These are phyloP conservation scores for Euclidia mi DNA, from an alignment of 2,888 invertebrate species.

Conservation along the genomic window DNA sequence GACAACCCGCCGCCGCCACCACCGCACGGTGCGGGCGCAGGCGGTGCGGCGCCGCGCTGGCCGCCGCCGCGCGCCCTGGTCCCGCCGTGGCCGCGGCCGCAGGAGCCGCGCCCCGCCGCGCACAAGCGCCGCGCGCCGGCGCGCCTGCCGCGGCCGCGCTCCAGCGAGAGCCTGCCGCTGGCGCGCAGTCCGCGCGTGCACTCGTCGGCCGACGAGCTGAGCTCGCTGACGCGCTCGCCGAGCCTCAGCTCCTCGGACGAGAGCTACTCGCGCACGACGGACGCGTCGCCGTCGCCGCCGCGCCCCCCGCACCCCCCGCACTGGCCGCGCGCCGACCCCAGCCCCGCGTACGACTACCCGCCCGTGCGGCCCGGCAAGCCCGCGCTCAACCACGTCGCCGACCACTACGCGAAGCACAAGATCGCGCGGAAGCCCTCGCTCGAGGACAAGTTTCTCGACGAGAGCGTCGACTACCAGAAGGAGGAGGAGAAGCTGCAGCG, in stretches of 20 bases:
- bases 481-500: conserved; percentile 86
- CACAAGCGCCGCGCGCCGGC: conserved; percentile 81
- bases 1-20: conserved; percentile 90
- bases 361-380: conserved; percentile 88
- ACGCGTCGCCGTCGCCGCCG: conserved; percentile 91
- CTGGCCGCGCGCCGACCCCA: conserved; percentile 86
- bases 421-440: conserved; percentile 78
- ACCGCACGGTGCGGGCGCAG: conserved; percentile 80
- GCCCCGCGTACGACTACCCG: conserved; percentile 89
- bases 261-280: conserved; percentile 95
- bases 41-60: conserved; percentile 74
- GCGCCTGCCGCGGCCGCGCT: conserved; percentile 91
- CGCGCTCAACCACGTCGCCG: conserved; percentile 75
- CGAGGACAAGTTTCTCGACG: conserved; percentile 82
- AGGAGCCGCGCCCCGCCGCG: conserved; percentile 80
- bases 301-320: conserved; percentile 88
- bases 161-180: conserved; percentile 91
- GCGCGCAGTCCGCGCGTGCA: conserved; percentile 91
- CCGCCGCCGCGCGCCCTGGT: conserved; percentile 89
- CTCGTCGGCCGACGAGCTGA: conserved; percentile 95
- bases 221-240: conserved; percentile 94
- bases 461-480: conserved; percentile 77
- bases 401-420: conserved; percentile 83
- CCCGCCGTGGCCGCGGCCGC: conserved; percentile 91
- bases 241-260: conserved; percentile 96